These are phyloP conservation scores for Sarcophaga rosellei DNA, from an alignment of 2,888 invertebrate genomes.

Conservation along the genomic window DNA sequence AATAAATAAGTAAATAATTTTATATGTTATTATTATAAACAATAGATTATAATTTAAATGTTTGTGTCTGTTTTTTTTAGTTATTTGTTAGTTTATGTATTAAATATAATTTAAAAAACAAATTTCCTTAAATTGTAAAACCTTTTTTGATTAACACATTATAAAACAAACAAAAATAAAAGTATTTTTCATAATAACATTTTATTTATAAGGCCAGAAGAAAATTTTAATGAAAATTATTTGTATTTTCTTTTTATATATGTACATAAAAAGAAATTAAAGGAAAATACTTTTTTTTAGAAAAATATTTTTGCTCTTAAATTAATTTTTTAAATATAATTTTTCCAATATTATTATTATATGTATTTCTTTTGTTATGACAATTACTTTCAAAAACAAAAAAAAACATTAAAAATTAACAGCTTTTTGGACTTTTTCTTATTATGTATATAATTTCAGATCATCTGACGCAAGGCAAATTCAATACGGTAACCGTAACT, in stretches of 20 bases:
- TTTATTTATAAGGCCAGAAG: too few relatives aligned
- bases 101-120: slow-evolving; percentile 9
- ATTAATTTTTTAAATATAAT: slow-evolving; percentile 31
- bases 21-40: slow-evolving; percentile 61
- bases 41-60: slow-evolving; percentile 57
- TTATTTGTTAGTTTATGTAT: slow-evolving; percentile 67
- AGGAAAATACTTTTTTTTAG: slow-evolving; percentile 68
- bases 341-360: slow-evolving; percentile 6
- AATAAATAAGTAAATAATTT: slow-evolving; percentile 59
- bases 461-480: slow-evolving; percentile 89
- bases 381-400: slow-evolving; percentile 4
- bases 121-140: too few relatives aligned
- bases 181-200: neutral
- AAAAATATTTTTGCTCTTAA: slow-evolving; percentile 65
- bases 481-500: too few relatives aligned
- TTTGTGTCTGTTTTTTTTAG: slow-evolving; percentile 42
- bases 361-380: slow-evolving; percentile 1
- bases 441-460: slow-evolving; percentile 83
- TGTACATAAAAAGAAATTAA: too few relatives aligned
- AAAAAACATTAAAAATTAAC: slow-evolving; percentile 26
- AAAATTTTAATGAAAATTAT: slow-evolving; percentile 64
- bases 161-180: neutral
- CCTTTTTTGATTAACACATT: too few relatives aligned
- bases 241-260: too few relatives aligned
- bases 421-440: slow-evolving; percentile 71